Percentiles rank a stretch among this genome's conserved stretches.
These are phyloP conservation scores for Pygoscelis adeliae DNA, from an alignment of 2,113 vertebrate species.

Conservation along the genomic window DNA sequence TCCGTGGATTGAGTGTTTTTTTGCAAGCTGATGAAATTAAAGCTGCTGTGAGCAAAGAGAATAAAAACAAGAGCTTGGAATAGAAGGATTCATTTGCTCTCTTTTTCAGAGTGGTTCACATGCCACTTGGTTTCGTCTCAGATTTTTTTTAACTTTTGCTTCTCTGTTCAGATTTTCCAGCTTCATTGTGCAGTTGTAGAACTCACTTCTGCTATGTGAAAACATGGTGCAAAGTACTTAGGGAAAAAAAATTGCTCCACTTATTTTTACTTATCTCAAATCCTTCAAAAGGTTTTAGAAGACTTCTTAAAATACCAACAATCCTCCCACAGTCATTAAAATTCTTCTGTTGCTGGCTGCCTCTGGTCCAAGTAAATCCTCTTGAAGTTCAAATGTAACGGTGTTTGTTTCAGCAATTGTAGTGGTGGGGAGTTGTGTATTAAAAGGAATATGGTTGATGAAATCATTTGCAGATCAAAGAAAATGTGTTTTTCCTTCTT, in stretches of 20 bases:
- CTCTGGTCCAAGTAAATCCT: constrained; percentile 22
- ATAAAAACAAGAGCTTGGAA: not conserved
- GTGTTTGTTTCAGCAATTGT: constrained; percentile 1
- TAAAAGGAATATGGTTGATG: not conserved
- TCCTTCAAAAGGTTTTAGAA: constrained; percentile 36
- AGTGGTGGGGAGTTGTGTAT: not conserved
- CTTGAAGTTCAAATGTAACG: constrained; percentile 1
- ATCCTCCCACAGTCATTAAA: constrained; percentile 59
- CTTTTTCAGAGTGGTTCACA: not conserved
- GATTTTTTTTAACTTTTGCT: not conserved
- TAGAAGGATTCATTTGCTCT: not conserved
- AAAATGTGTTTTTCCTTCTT: not conserved
- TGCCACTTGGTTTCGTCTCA: not conserved
- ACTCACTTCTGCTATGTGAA: not conserved
- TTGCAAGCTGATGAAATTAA: constrained; percentile 36
- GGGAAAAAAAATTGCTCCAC: not conserved
- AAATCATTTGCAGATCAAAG: not conserved
- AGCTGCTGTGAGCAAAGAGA: constrained; percentile 10
- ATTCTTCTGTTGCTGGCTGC: constrained; percentile 50
- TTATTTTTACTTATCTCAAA: constrained; percentile 59
- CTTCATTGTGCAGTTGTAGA: not conserved
- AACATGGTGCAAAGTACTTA: constrained; percentile 6
- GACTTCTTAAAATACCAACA: constrained; percentile 49
- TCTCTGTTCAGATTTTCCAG: not conserved
- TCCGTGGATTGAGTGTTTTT: constrained; percentile 3